Base-by-base conservation (phyloP, 2,888 invertebrate genomes). In the Eueremaeus valkanovi region DNA sequence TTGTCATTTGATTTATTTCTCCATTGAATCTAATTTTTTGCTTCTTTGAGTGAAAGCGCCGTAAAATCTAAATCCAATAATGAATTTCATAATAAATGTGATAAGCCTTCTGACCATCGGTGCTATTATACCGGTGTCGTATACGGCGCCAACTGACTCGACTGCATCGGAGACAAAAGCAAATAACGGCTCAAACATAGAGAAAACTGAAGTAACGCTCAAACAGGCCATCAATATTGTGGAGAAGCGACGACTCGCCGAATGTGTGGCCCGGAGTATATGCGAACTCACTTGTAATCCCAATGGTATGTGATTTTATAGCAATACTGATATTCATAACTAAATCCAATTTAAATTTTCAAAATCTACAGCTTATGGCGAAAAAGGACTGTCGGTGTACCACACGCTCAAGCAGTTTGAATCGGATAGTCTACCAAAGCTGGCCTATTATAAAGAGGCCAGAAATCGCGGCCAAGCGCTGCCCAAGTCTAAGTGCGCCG, bases 261-360 rank as follows among this genome's bases (percentile, higher is more conserved):
- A 66, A 36, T 66, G 66, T 11, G 66, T 66, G 66, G 66, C 66
- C 36, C 36, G 66, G 9, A 36, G 21, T 36, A 66, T 66, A 66
- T 66, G 66, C n/a, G 36, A 66, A 31, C 36, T 66, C 18, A 66
- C 36, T 18, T 66, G 66, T n/a, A 11, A 66, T 36, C n/a, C 66
- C 21, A 11, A 66, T 3, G 6, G 66, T 66, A 66, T 36, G 66
- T 66, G 21, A 51, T 21, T 51, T 21, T 3, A 1, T 36, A 61
- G 27, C 31, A 3, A 8, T 51, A 21, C 8, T 51, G 16, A n/a
- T 51, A n/a, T 51, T 5, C 3, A 21, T 21, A 1, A 5, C 16
- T 51, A 21, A 21, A 21, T 21, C 21, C 36, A 8, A 11, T 36
- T 8, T 8, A 8, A 11, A 5, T 36, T 36, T 36, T 36, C 18